These are phyloP conservation scores for Zootermopsis nevadensis DNA, from an alignment of 2,888 invertebrate species.

Conservation along the genomic window DNA sequence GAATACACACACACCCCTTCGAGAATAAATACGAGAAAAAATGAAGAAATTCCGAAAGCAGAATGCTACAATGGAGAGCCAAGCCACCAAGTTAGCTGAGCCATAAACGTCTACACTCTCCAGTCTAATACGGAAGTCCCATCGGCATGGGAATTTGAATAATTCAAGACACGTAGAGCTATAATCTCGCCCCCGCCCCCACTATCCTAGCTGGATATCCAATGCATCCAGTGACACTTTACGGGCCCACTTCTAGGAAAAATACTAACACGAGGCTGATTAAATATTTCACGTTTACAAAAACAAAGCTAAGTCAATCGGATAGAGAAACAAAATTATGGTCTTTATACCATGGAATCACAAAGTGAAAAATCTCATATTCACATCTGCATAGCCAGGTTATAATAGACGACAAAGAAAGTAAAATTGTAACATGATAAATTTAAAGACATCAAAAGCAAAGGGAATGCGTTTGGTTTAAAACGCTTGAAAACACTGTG, in stretches of 20 bases:
- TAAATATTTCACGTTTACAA: not conserved
- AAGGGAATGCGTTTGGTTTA: too few relatives aligned
- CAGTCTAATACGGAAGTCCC: not conserved
- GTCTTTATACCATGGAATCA: too few relatives aligned
- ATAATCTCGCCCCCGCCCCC: not conserved
- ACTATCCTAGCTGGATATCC: not conserved
- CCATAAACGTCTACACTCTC: not conserved
- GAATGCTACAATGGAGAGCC: not conserved
- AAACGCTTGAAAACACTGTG: too few relatives aligned
- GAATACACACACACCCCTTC: conserved; percentile 2
- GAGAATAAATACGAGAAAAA: too few relatives aligned
- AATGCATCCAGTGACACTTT: not conserved
- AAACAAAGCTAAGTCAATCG: not conserved
- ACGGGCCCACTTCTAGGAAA: not conserved
- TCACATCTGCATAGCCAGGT: too few relatives aligned
- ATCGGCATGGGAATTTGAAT: not conserved
- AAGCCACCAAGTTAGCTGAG: not conserved
- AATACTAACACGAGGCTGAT: not conserved
- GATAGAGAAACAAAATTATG: not conserved
- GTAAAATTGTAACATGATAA: too few relatives aligned
- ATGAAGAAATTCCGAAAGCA: not conserved
- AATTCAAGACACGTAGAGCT: not conserved
- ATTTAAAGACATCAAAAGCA: too few relatives aligned
- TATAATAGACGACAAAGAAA: too few relatives aligned
- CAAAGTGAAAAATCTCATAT: too few relatives aligned